Evolutionary conservation across 30 jellyfish, hydroid and myxozoan genomes (phyloP).

Genomic region (Calvadosia cruxmelitensis): DNA sequence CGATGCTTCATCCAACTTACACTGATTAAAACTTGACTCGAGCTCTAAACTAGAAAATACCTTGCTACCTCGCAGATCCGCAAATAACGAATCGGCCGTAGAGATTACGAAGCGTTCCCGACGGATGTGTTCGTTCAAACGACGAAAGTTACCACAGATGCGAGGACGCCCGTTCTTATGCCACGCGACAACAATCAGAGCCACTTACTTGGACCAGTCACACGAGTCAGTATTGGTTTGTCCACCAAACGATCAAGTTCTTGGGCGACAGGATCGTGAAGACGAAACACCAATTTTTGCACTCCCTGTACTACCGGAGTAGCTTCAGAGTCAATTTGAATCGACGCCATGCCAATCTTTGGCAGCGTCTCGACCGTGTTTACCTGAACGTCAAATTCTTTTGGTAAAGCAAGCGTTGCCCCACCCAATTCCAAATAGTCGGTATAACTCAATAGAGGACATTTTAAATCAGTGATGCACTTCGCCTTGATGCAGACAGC

Average conservation of each 20-base stretch:
- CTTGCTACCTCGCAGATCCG: slow-evolving; percentile 11
- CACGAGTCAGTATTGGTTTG: slow-evolving; percentile 12
- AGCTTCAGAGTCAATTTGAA: no score
- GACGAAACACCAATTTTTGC: no score
- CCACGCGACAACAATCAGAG: slow-evolving; percentile 17
- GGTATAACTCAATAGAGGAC: no score
- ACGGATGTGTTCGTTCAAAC: slow-evolving; percentile 7
- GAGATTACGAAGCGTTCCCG: slow-evolving; percentile 18
- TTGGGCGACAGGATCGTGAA: no score
- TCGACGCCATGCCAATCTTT: no score
- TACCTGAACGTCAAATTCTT: no score
- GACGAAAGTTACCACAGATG: slow-evolving; percentile 1
- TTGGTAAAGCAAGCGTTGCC: no score
- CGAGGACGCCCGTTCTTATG: slow-evolving; percentile 16
- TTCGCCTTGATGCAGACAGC: no score
- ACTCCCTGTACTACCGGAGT: no score
- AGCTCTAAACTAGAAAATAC: not conserved
- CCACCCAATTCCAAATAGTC: no score
- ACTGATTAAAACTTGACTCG: slow-evolving; percentile 18
- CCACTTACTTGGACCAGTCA: slow-evolving; percentile 25
- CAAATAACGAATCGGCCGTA: not conserved
- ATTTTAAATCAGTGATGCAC: no score
- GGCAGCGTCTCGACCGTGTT: no score
- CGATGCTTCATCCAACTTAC: slow-evolving; percentile 25
- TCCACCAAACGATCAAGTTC: slow-evolving; percentile 21